Conservation (phyloP, 1,140 invertebrate species). For the Brachionus angularis region DNA sequence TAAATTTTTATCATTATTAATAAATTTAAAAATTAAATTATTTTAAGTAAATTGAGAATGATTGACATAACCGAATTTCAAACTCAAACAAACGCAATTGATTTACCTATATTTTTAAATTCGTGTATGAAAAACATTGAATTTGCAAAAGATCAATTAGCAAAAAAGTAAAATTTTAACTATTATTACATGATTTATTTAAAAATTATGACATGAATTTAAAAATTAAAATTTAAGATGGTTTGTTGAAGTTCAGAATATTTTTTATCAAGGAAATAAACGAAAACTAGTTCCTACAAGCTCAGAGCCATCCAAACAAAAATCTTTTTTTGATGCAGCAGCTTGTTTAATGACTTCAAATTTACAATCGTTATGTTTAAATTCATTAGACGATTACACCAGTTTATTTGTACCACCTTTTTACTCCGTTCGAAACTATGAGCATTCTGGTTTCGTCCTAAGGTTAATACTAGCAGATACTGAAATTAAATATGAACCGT, state of each 20-base stretch:
- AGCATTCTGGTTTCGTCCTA: conserved; percentile 64
- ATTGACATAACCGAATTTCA: conserved; percentile 62
- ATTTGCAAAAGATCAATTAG: conserved; percentile 59
- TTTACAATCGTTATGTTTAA: conserved; percentile 71
- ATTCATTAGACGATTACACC: conserved; percentile 73
- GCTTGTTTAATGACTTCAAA: conserved; percentile 79
- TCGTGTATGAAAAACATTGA: conserved; percentile 61
- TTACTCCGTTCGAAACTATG: conserved; percentile 56
- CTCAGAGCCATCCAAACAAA: conserved; percentile 65
- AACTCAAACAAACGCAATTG: conserved; percentile 52
- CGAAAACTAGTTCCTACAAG: conserved; percentile 69
- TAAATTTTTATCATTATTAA: too few species aligned
- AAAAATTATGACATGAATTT: too few species aligned
- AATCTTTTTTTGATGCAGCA: conserved; percentile 76
- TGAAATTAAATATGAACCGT: conserved; percentile 71
- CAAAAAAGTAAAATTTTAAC: conserved; percentile 60
- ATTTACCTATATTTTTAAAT: conserved; percentile 62
- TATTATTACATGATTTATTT: too few species aligned
- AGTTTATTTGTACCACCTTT: conserved; percentile 70
- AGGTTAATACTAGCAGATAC: conserved; percentile 67
- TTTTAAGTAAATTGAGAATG: conserved; percentile 56
- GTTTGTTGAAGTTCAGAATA: conserved; percentile 63
- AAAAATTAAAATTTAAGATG: too few species aligned
- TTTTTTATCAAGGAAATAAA: conserved; percentile 66
- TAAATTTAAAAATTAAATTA: not conserved